Evolutionary conservation across 2,888 invertebrate genomes (phyloP), one percentile per base, ranked within the genome.

Genomic region (Linnaemya vulpina): DNA sequence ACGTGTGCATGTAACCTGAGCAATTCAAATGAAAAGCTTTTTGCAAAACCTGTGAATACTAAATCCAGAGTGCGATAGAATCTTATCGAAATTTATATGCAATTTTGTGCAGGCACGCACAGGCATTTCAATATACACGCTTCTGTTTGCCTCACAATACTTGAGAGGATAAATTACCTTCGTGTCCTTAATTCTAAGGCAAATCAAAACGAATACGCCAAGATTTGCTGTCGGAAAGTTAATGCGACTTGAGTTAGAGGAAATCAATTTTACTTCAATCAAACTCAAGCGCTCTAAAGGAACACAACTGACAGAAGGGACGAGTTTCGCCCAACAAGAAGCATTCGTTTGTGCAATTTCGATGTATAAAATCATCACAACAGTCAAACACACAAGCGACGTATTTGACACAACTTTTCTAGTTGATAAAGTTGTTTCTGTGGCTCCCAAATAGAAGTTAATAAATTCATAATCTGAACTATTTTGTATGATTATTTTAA

Each of bases 191-290:
- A 55, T 63, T 73, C 30, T 11, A 68, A 43, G 70, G 46, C 51
- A 70, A 83, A 63, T 83, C 60, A 78, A 73, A 73, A 35, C 15
- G 7, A 55, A 15, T 25, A 25, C 25, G 25, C 0, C 15, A 11
- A 25, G 22, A 25, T 55, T 25, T 25, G 43, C n/a, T 46, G 30
- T 75, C 15, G 40, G 15, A 46, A 65, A 46, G 30, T 22, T 62
- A 71, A 78, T 70, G 51, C 51, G 15, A 11, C 20, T 40, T 60
- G 40, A 25, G 60, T 43, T 40, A 60, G 58, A 60, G 15, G 22
- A 60, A 60, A 62, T 51, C 38, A 9, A 62, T 40, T n/a, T n/a
- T 40, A 11, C 40, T 40, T 40, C 13, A 13, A 40, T 1, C 13
- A 13, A 3, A 40, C 40, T 11, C 40, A 40, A 13, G 1, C 40